These are phyloP conservation scores for Colletes gigas DNA, from an alignment of 1,140 invertebrate genomes.

Conservation along the genomic window DNA sequence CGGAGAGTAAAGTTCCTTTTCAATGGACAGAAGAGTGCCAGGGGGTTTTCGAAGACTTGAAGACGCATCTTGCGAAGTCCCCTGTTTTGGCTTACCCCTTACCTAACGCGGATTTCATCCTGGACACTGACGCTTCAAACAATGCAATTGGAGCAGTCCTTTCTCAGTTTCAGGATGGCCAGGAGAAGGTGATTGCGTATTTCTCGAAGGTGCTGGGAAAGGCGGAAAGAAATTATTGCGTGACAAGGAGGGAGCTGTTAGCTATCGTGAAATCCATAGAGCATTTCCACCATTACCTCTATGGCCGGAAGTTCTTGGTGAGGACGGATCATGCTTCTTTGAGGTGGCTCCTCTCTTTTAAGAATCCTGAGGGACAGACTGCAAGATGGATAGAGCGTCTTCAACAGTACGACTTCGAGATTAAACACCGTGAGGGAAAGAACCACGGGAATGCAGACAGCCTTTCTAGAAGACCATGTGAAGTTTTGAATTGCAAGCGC, in stretches of 20 bases:
- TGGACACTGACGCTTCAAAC: neutral
- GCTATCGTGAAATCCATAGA: neutral
- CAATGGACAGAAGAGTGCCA: neutral
- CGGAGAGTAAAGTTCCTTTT: neutral
- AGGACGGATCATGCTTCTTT: conserved; percentile 5
- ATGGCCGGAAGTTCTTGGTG: neutral
- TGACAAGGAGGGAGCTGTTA: neutral
- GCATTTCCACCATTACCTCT: conserved; percentile 23
- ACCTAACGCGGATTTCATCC: neutral
- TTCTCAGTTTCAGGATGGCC: neutral
- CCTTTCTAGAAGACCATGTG: neutral
- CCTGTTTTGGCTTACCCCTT: neutral
- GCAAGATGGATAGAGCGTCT: neutral
- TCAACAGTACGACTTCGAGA: conserved; percentile 18
- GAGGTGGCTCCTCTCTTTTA: conserved; percentile 13
- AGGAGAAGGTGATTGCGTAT: neutral
- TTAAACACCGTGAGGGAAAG: neutral
- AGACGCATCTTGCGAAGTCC: neutral
- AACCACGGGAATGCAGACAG: neutral
- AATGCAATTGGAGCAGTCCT: neutral
- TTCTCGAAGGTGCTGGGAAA: too few species aligned
- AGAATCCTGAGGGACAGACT: neutral
- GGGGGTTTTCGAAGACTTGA: neutral
- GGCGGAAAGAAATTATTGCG: neutral
- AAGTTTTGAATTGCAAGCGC: neutral